These are phyloP conservation scores for Vicugna pacos DNA, from an alignment of 2,113 vertebrate genomes.

Conservation along the genomic window DNA sequence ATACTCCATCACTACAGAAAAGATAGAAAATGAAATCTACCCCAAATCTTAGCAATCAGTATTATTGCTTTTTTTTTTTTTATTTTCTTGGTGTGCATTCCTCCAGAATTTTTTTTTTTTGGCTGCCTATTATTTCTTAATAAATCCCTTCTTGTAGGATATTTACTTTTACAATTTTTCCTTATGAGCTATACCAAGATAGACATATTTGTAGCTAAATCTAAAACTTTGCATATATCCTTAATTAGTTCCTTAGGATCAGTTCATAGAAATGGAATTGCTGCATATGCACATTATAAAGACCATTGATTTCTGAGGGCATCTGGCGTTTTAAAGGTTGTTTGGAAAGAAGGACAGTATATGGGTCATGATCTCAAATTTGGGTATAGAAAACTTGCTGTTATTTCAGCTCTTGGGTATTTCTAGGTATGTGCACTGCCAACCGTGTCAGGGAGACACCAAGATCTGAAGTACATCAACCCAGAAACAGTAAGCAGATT, in stretches of 20 bases:
- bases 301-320: slow-evolving; percentile 53
- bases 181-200: slow-evolving; percentile 8
- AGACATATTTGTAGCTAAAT: background rate
- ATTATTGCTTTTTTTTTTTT: background rate
- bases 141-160: background rate
- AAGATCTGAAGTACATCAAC: slow-evolving; percentile 87
- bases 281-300: background rate
- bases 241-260: slow-evolving; percentile 33
- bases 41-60: background rate
- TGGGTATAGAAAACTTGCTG: slow-evolving; percentile 27
- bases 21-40: slow-evolving; percentile 43
- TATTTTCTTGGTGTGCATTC: too few species aligned
- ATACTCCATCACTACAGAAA: slow-evolving; percentile 26
- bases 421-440: slow-evolving; percentile 86
- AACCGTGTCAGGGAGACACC: slow-evolving; percentile 85
- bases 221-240: background rate
- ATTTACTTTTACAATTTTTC: slow-evolving; percentile 53
- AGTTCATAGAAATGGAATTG: slow-evolving; percentile 51
- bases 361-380: slow-evolving; percentile 44
- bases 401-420: slow-evolving; percentile 69
- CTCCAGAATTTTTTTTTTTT: background rate
- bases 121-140: slow-evolving; percentile 16
- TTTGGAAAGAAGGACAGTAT: slow-evolving; percentile 41
- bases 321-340: slow-evolving; percentile 5
- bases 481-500: slow-evolving; percentile 85